Conservation (phyloP, 1,140 invertebrate species). For the Rhyacophila brunnea region DNA sequence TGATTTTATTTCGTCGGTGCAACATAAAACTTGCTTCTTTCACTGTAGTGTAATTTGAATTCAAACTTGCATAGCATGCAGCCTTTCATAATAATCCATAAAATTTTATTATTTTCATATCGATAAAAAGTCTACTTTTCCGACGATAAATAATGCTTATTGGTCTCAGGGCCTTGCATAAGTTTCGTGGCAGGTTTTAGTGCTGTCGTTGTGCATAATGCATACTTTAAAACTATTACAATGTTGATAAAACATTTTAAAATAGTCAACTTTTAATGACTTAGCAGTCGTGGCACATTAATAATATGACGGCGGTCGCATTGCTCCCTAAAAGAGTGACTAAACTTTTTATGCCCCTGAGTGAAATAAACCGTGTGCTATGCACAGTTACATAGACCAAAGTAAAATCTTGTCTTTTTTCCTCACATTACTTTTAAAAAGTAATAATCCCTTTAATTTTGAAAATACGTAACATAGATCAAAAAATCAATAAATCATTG, state of each 20-base stretch:
- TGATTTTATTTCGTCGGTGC: no score
- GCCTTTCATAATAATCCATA: background rate
- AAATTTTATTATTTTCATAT: background rate
- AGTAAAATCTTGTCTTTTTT: background rate
- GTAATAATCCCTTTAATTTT: no score
- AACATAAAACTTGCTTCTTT: no score
- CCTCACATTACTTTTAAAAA: background rate
- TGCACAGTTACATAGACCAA: slow-evolving; percentile 3
- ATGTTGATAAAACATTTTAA: slow-evolving; percentile 25
- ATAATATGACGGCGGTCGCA: slow-evolving; percentile 16
- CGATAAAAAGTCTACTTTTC: background rate
- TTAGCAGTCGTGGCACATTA: slow-evolving; percentile 7
- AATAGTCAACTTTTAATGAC: slow-evolving; percentile 7
- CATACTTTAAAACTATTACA: slow-evolving; percentile 11
- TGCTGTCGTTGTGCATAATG: slow-evolving; percentile 8
- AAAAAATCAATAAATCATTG: no score
- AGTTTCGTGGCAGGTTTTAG: background rate
- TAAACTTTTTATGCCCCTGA: slow-evolving; percentile 20
- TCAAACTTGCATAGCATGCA: no score
- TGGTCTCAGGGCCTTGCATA: background rate
- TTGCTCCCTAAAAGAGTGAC: slow-evolving; percentile 7
- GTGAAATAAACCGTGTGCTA: slow-evolving; percentile 13
- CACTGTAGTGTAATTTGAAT: no score
- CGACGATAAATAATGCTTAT: background rate
- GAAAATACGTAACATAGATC: no score